These are phyloP conservation scores for Morpho achilles DNA, from an alignment of 2,888 invertebrate genomes.

Conservation along the genomic window DNA sequence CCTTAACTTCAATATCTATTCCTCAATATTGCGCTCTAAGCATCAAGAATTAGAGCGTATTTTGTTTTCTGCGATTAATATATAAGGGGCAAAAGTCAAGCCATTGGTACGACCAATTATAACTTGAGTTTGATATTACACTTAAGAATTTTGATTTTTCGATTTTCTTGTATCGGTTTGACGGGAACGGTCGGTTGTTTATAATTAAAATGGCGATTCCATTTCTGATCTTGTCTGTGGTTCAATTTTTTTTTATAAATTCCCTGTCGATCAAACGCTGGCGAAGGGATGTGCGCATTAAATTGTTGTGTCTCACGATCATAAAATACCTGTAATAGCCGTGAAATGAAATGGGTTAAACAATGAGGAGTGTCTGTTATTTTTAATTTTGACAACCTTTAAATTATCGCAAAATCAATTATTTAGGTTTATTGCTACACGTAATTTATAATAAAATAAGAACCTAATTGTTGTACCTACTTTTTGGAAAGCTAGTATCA, in stretches of 20 bases:
- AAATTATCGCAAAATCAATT: background rate
- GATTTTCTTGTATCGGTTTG: constrained; percentile 67
- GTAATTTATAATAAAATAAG: no score
- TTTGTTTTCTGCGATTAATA: constrained; percentile 17
- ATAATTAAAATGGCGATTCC: constrained; percentile 75
- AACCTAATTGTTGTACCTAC: no score
- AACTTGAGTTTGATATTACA: constrained; percentile 71
- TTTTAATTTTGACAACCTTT: constrained; percentile 6
- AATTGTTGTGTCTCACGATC: constrained; percentile 29
- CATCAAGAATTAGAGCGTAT: constrained; percentile 5
- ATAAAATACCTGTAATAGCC: constrained; percentile 19
- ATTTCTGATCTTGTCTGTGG: constrained; percentile 40
- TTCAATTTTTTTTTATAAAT: constrained; percentile 41
- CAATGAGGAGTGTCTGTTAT: constrained; percentile 6
- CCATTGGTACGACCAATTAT: constrained; percentile 68
- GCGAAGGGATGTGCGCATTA: constrained; percentile 41
- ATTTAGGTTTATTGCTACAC: no score
- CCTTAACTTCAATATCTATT: constrained; percentile 38
- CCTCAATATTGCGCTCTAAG: constrained; percentile 33
- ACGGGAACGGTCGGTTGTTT: constrained; percentile 53
- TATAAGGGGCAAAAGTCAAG: constrained; percentile 47
- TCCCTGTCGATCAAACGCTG: constrained; percentile 60
- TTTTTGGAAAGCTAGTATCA: no score
- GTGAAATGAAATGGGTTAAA: constrained; percentile 19
- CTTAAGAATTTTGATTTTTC: constrained; percentile 72